phyloP scores from a whole-genome alignment of 2,888 invertebrate genomes.

The Oscheius myriophilus region DNA sequence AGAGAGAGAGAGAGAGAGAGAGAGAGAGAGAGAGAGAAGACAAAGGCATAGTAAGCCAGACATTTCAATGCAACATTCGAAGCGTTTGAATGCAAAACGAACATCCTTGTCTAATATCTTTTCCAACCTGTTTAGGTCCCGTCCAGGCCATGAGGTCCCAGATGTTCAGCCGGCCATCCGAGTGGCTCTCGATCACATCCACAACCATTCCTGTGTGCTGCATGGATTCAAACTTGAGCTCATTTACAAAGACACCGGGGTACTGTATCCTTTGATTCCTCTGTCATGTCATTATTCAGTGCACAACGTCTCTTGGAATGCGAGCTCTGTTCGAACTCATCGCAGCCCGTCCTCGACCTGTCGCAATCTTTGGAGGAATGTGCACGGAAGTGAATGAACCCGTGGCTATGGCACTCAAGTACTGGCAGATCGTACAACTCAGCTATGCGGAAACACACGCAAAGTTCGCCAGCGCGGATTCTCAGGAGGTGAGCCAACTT shows the following conservation, averaged over 20 bases:
- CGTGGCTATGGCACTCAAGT: slow-evolving; percentile 76
- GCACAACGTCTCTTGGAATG: slow-evolving; percentile 68
- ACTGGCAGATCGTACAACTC: slow-evolving; percentile 88
- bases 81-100: too few species aligned
- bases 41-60: too few species aligned
- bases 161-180: slow-evolving; percentile 58
- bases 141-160: slow-evolving; percentile 30
- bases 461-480: slow-evolving; percentile 67
- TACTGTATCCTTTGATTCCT: slow-evolving; percentile 24
- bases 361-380: slow-evolving; percentile 67
- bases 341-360: slow-evolving; percentile 56
- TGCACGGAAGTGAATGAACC: slow-evolving; percentile 68
- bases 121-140: slow-evolving; percentile 4
- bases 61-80: too few species aligned
- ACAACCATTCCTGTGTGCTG: slow-evolving; percentile 54
- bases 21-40: too few species aligned
- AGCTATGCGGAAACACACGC: slow-evolving; percentile 69
- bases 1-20: too few species aligned
- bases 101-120: too few species aligned
- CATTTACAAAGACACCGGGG: slow-evolving; percentile 65
- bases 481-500: slow-evolving; percentile 52
- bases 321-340: slow-evolving; percentile 68
- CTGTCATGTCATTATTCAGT: slow-evolving; percentile 48
- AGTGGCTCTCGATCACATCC: slow-evolving; percentile 62
- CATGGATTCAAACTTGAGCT: slow-evolving; percentile 62